Evolutionary conservation across 23 tunicate species (phyloP).

Genomic region (Ascidia mentula): DNA sequence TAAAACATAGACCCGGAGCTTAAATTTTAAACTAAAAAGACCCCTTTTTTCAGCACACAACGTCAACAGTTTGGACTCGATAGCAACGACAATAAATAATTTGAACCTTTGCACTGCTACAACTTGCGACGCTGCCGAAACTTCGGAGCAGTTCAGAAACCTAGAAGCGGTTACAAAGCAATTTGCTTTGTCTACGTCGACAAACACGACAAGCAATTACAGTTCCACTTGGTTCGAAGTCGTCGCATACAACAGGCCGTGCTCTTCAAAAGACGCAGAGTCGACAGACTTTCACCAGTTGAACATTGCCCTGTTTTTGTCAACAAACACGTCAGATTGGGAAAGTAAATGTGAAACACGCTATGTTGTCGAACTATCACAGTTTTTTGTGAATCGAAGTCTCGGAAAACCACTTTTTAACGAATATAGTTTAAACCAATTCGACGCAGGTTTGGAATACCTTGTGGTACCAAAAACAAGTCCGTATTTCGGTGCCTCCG

Average conservation of each 20-base stretch:
- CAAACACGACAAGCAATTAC: not conserved
- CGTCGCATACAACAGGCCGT: not conserved
- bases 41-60: too few relatives aligned
- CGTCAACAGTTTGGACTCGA: too few relatives aligned
- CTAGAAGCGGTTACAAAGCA: not conserved
- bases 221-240: not conserved
- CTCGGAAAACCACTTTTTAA: not conserved
- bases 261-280: not conserved
- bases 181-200: not conserved
- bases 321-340: too few relatives aligned
- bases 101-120: too few relatives aligned
- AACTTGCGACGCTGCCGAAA: not conserved
- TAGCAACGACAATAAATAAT: too few relatives aligned
- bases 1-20: too few relatives aligned
- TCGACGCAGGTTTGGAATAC: not conserved
- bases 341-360: not conserved
- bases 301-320: not conserved
- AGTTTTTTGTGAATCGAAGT: not conserved
- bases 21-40: too few relatives aligned
- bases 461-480: not conserved
- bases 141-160: not conserved
- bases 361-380: not conserved
- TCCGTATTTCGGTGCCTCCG: not conserved
- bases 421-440: not conserved
- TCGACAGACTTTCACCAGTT: not conserved